Evolutionary conservation across 2,797 vertebrate species (phyloP), one percentile per base, ranked within the genome.

Genomic region (Apodemus agrarius): DNA sequence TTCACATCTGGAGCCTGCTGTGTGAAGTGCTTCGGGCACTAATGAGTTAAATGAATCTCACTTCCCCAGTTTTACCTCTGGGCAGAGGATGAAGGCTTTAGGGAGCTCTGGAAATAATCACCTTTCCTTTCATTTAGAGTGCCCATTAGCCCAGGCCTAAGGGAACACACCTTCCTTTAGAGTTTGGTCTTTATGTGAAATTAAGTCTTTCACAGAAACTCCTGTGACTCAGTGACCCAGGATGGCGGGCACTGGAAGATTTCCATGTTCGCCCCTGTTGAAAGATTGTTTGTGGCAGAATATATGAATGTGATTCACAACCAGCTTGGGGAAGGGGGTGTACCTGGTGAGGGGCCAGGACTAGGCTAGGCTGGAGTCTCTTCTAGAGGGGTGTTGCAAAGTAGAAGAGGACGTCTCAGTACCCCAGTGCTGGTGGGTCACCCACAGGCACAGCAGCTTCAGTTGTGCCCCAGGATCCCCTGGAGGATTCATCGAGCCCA

Each of bases 81-180:
- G 96, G 96, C 54, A 75, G 96, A 97, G 29, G 88, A 94, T 91
- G 65, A 97, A 96, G 94, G 93, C 59, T 78, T n/a, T 29, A 67
- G 13, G 82, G 29, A 37, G 67, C 19, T 74, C 84, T 96, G 75
- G 63, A 97, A 92, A 88, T 85, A 84, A 95, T 88, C 43, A 24
- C 21, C 3, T 80, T 72, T 92, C 84, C 91, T 95, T 84, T 69
- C 13, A 67, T 72, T 63, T 93, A 82, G 37, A 94, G 84, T 46
- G 34, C 67, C 95, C 92, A 96, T 96, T 96, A 96, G 72, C 12
- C 43, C 9, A 40, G 89, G 75, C 49, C 72, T 78, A 83, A 87
- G 80, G 52, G 63, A 92, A 59, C 2, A 12, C 17, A 22, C 26
- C 34, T 89, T 85, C 65, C n/a, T 90, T 93, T 46, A 57, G 9